Evolutionary conservation across 2,113 vertebrate species (phyloP).

Genomic region (Lepus europaeus): DNA sequence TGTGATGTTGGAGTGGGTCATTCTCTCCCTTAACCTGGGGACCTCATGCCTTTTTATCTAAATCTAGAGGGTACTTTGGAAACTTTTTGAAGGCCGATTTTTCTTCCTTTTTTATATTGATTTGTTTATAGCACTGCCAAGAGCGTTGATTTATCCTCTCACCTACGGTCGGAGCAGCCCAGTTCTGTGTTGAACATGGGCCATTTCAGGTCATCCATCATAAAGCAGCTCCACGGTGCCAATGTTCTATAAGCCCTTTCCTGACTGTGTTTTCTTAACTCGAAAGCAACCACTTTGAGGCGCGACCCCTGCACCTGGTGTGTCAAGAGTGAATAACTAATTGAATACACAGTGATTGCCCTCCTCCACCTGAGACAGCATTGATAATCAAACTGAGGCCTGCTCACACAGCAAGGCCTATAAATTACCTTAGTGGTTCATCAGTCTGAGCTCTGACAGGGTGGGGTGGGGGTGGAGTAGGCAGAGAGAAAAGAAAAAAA

Average conservation of each 20-base stretch:
- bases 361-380: slow-evolving; percentile 67
- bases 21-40: not conserved
- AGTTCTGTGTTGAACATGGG: slow-evolving; percentile 57
- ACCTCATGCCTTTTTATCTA: slow-evolving; percentile 18
- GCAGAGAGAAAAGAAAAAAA: not conserved
- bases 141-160: slow-evolving; percentile 68
- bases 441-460: slow-evolving; percentile 43
- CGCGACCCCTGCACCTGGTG: slow-evolving; percentile 34
- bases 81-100: slow-evolving; percentile 69
- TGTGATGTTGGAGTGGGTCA: not conserved
- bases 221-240: slow-evolving; percentile 25
- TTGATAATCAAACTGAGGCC: slow-evolving; percentile 73
- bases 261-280: slow-evolving; percentile 60
- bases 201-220: slow-evolving; percentile 67
- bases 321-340: slow-evolving; percentile 69
- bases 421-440: slow-evolving; percentile 73
- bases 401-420: slow-evolving; percentile 64
- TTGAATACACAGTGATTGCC: slow-evolving; percentile 59
- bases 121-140: slow-evolving; percentile 76
- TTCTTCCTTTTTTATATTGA: slow-evolving; percentile 64
- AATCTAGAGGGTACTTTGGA: slow-evolving; percentile 37
- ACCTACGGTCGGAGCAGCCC: slow-evolving; percentile 60
- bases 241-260: slow-evolving; percentile 58
- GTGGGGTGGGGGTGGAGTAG: not conserved
- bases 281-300: slow-evolving; percentile 56